A percentile compares a stretch with the other conserved stretches of the same genome.
Evolutionary conservation across 2,888 invertebrate genomes (phyloP).

Genomic region (Polymixis lichenea): DNA sequence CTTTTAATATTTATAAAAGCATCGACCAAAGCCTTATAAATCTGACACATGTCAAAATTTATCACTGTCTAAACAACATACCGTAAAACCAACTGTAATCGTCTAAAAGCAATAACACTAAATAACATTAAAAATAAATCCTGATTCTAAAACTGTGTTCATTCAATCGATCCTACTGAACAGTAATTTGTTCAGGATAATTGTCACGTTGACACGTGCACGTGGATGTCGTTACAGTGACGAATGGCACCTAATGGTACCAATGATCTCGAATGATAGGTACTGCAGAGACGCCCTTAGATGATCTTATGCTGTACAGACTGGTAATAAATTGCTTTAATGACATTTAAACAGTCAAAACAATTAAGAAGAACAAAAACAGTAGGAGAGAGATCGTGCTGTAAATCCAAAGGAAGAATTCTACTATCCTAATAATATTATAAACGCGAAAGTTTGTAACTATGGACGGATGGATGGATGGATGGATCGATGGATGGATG

Average conservation of each 20-base stretch:
- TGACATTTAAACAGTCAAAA: too few species aligned
- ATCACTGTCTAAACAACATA: neutral
- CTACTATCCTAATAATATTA: too few species aligned
- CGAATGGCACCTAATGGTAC: constrained; percentile 4
- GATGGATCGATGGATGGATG: too few species aligned
- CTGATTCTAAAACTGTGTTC: constrained; percentile 16
- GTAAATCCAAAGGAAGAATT: too few species aligned
- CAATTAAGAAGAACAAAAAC: too few species aligned
- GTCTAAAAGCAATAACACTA: neutral
- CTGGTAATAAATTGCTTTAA: too few species aligned
- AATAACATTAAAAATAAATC: constrained; percentile 11
- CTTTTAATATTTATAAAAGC: neutral
- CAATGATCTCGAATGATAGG: neutral
- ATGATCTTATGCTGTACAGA: too few species aligned
- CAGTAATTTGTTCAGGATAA: constrained; percentile 42
- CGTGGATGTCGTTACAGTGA: constrained; percentile 34
- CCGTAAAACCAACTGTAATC: neutral
- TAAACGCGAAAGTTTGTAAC: too few species aligned
- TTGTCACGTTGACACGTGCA: constrained; percentile 33
- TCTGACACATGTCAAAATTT: neutral
- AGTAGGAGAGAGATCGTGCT: too few species aligned
- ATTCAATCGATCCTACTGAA: constrained; percentile 5
- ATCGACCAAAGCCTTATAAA: neutral
- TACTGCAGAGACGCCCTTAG: too few species aligned
- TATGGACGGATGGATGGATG: too few species aligned